Conservation (phyloP, 1,140 invertebrate species). For the Anadara kagoshimensis region DNA sequence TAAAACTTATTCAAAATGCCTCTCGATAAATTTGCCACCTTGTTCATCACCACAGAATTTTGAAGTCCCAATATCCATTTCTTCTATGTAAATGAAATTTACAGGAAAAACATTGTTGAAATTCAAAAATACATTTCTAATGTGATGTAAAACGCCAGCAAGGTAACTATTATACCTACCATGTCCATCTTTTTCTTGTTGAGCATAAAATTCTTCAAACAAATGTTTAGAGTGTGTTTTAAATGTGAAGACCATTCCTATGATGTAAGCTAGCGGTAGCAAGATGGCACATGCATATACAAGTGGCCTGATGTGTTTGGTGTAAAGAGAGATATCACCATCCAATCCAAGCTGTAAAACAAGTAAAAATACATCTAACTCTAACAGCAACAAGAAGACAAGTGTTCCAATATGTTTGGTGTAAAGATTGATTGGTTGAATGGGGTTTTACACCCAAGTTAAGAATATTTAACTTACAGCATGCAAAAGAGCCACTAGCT, state of each 20-base stretch:
- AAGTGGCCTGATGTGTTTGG: constrained; percentile 60
- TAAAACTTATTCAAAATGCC: too few species aligned
- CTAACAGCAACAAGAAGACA: too few species aligned
- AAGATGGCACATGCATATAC: constrained; percentile 62
- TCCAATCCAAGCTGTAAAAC: constrained; percentile 57
- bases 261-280: constrained; percentile 66
- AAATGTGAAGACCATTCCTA: constrained; percentile 66
- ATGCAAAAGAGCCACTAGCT: too few species aligned
- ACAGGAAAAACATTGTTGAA: too few species aligned
- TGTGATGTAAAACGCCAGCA: constrained; percentile 1
- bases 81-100: too few species aligned
- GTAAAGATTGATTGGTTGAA: too few species aligned
- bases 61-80: too few species aligned
- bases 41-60: too few species aligned
- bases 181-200: constrained; percentile 35
- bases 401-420: too few species aligned
- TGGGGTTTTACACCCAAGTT: too few species aligned
- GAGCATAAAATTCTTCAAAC: constrained; percentile 59
- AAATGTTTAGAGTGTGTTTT: constrained; percentile 67
- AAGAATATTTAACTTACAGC: too few species aligned
- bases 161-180: neutral
- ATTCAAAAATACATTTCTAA: neutral
- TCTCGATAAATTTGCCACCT: too few species aligned
- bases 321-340: constrained; percentile 58
- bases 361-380: neutral